Evolutionary conservation across 2,888 invertebrate genomes (phyloP).

Genomic region (Drosophila helvetica): DNA sequence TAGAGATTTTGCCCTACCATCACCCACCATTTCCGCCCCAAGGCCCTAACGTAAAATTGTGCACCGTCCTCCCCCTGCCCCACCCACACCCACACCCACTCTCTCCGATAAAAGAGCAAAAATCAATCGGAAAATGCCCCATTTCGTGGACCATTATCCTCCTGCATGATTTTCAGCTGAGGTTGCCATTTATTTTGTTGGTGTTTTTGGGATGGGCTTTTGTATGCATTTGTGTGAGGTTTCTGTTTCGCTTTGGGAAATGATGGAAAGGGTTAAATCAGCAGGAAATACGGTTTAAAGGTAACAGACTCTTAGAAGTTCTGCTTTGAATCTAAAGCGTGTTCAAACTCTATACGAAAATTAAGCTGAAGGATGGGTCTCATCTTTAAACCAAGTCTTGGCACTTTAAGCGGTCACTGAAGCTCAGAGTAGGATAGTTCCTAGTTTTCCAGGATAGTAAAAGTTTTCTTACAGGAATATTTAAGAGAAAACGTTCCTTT

Average conservation of each 20-base stretch:
- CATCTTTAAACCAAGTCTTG: too few relatives aligned
- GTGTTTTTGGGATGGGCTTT: conserved; percentile 6
- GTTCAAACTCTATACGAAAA: neutral
- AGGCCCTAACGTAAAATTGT: conserved; percentile 44
- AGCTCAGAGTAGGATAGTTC: too few relatives aligned
- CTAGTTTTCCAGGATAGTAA: too few relatives aligned
- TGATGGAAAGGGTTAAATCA: neutral
- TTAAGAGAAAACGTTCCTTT: neutral
- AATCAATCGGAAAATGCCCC: conserved; percentile 63
- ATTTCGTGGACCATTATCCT: conserved; percentile 3
- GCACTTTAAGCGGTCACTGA: too few relatives aligned
- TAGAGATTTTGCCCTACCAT: conserved; percentile 65
- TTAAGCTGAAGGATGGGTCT: neutral
- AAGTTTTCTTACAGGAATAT: too few relatives aligned
- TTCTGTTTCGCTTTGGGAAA: neutral
- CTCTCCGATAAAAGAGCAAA: conserved; percentile 25
- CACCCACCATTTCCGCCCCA: too few relatives aligned
- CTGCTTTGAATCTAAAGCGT: too few relatives aligned
- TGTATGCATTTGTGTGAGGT: conserved; percentile 2
- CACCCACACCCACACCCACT: neutral
- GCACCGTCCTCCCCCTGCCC: conserved; percentile 28
- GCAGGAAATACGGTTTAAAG: neutral
- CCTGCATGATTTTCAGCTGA: conserved; percentile 45
- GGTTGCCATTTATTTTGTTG: conserved; percentile 30
- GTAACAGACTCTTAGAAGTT: neutral